These are phyloP conservation scores for Numida meleagris DNA, from an alignment of 2,113 vertebrate genomes.

Conservation along the genomic window DNA sequence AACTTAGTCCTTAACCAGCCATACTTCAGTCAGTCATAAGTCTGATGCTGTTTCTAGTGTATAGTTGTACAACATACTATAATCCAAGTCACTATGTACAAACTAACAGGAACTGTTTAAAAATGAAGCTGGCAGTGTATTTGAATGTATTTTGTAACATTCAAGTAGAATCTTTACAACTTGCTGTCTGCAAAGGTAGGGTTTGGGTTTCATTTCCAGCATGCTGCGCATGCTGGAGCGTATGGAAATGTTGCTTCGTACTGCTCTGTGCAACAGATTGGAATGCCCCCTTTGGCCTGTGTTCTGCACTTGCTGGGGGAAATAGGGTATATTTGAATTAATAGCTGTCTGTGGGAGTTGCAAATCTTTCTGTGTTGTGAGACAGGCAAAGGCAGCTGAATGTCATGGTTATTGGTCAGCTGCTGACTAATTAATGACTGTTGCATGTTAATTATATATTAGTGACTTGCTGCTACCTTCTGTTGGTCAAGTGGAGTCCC, in stretches of 20 bases:
- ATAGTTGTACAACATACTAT: background rate
- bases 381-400: background rate
- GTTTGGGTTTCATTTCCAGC: conserved; percentile 34
- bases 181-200: background rate
- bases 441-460: background rate
- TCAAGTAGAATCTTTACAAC: background rate
- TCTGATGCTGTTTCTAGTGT: background rate
- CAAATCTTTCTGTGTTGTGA: background rate
- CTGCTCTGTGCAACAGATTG: conserved; percentile 28
- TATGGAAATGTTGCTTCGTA: background rate
- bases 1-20: background rate
- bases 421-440: conserved; percentile 16
- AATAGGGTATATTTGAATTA: background rate
- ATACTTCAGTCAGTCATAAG: background rate
- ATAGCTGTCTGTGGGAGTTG: background rate
- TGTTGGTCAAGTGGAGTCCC: conserved; percentile 42
- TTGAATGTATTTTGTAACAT: background rate
- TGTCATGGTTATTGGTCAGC: background rate
- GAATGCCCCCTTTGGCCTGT: background rate
- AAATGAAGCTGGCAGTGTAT: background rate
- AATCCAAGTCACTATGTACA: fast-evolving
- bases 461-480: background rate
- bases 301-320: background rate
- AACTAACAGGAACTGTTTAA: background rate
- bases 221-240: conserved; percentile 3